Evolutionary conservation across 2,113 vertebrate genomes (phyloP).

Genomic region (Pterocles orientalis): DNA sequence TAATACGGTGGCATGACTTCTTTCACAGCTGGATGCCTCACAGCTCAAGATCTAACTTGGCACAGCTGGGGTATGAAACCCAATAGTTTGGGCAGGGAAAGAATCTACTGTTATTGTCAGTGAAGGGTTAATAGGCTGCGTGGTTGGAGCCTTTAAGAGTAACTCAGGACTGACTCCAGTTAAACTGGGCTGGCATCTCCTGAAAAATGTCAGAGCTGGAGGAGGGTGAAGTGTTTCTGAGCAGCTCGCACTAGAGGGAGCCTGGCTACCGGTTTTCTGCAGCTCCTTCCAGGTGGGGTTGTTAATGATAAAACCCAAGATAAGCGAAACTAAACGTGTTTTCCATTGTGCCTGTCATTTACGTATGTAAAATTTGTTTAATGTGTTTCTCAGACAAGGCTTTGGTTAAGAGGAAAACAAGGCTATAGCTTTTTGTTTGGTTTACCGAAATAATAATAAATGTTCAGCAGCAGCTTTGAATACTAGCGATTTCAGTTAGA

Average conservation of each 20-base stretch:
- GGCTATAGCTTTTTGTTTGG: background rate
- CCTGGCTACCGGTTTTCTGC: background rate
- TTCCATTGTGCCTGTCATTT: background rate
- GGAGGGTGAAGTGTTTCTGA: background rate
- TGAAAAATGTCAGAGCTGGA: background rate
- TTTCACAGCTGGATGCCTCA: background rate
- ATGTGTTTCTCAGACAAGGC: background rate
- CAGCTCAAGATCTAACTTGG: background rate
- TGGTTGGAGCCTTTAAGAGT: background rate
- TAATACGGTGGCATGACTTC: background rate
- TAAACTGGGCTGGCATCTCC: background rate
- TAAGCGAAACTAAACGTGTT: background rate
- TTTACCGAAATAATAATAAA: background rate
- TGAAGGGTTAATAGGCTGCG: background rate
- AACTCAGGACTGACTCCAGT: background rate
- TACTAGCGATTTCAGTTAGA: background rate
- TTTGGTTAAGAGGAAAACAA: background rate
- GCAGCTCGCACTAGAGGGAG: slow-evolving; percentile 38
- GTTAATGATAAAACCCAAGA: background rate
- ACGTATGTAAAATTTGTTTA: background rate
- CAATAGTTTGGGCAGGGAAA: background rate
- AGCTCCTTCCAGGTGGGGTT: background rate
- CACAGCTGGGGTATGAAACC: background rate
- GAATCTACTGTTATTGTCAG: background rate
- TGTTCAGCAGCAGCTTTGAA: background rate